Evolutionary conservation across 2,113 vertebrate species (phyloP), one percentile per base, ranked within the genome.

Genomic region (Glaucidium brasilianum): DNA sequence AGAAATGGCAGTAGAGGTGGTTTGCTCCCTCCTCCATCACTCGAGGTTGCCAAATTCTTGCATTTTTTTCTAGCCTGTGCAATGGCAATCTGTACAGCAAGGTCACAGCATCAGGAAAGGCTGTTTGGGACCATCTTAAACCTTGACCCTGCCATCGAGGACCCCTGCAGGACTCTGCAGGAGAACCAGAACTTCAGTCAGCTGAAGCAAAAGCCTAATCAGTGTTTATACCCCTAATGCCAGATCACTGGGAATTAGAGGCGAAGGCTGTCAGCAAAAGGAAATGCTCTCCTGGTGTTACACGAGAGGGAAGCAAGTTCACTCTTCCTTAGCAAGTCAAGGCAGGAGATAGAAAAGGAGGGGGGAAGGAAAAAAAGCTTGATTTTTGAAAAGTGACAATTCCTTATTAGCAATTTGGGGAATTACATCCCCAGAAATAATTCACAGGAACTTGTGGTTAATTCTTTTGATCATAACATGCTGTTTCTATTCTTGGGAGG

Each of bases 351-450:
- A 4, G 59, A 72, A 85, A 78, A 20, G 7, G 7, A 15, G 6
- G 3, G 3, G 10, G 2, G 3, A 3, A 8, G 10, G 21, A 17
- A 20, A 21, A 30, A 8, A 8, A 16, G 3, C 34, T 78, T 95
- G 90, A 96, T 95, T 94, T 95, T 73, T 85, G 53, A 81, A 26
- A 95, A 92, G 86, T 85, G 91, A 96, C 95, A 97, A 94, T 94
- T 82, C 71, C 91, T 96, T 90, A 91, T 97, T 91, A 96, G 91
- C 94, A 85, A 95, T 90, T 89, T 91, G 56, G 60, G 69, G 89
- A 95, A 90, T 94, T 96, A 92, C 66, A 91, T 71, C 22, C 52
- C 82, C 86, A 86, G 90, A 95, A 94, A 86, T 93, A 91, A 96
- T 92, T 73, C 96, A 83, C 78, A 83, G 78, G 75, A 90, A 82